Base-by-base conservation (phyloP, 2,888 invertebrate species). In the Drosophila glabriapex region DNA sequence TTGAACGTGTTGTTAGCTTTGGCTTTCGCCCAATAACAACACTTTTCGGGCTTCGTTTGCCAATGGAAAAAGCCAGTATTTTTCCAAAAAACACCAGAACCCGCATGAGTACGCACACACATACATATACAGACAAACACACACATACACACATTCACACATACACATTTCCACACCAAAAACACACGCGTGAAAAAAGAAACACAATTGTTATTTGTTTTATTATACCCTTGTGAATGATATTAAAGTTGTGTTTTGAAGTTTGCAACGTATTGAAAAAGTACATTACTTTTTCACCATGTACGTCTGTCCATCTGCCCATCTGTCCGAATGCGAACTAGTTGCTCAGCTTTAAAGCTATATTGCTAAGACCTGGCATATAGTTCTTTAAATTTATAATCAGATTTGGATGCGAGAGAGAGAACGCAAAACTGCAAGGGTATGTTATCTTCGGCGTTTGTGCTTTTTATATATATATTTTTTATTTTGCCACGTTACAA, bases 1-100 rank as follows among this genome's bases (percentile, higher is more conserved):
- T 67, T 54, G 54, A 46, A 54, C 46, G 33, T 46, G 33, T 54
- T 46, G 29, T 65, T 65, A 46, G 49, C 46, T n/a, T 54, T 41
- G 41, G 28, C 43, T 35, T 43, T 54, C 31, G 37, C 37, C 53
- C 53, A 37, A 22, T 12, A 16, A 64, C 67, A 64, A 46, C 25
- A 46, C 43, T 39, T 54, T 53, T 31, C 35, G 53, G 29, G 29
- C 9, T 52, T 37, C 3, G 6, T 41, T 39, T 29, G 12, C 37
- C n/a, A 29, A 16, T 50, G 50, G n/a, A 49, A 50, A 60, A n/a
- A 39, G 37, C 12, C 5, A 22, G 43, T 29, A 56, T n/a, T 16
- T n/a, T 19, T 19, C 33, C n/a, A 22, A 43, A 43, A 2, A 22
- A 22, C 22, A 22, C 12, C 4, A 16, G 16, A 49, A 1, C 7